phyloP scores from a whole-genome alignment of 2,797 vertebrate species.

The Glyptemys insculpta region DNA sequence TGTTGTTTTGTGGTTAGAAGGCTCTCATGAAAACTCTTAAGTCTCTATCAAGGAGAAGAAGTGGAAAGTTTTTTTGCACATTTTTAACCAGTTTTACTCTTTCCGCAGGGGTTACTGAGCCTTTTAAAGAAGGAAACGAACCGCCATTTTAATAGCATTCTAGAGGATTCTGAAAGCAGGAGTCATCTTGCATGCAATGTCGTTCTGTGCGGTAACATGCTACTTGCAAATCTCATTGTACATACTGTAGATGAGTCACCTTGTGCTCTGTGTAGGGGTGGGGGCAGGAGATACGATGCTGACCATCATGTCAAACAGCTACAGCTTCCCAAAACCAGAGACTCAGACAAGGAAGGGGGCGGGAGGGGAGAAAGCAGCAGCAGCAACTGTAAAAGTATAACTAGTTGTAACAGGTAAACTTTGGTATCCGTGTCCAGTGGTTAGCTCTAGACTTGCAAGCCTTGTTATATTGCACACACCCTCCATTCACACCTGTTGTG shows the following conservation, averaged over 20 bases:
- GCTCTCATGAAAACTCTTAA: background rate
- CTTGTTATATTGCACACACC: conserved; percentile 57
- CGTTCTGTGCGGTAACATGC: accelerated
- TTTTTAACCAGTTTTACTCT: conserved; percentile 22
- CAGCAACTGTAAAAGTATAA: conserved; percentile 14
- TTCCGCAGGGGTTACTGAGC: background rate
- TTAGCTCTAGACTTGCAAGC: conserved; percentile 66
- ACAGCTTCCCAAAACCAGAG: background rate
- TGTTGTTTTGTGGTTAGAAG: background rate
- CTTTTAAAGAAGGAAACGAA: background rate
- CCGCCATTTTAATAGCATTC: background rate
- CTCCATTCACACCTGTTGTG: background rate
- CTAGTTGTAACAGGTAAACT: conserved; percentile 62
- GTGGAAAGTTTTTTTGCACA: background rate
- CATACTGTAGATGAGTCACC: background rate
- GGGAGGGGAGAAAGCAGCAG: background rate
- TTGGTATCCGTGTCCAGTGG: conserved; percentile 33
- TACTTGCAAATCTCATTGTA: background rate
- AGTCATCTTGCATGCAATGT: accelerated
- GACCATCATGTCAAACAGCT: background rate
- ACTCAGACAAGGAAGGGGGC: background rate
- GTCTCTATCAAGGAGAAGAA: background rate
- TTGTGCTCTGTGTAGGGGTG: accelerated
- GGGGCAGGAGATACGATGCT: accelerated
- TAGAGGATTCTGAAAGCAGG: conserved; percentile 13